Conservation (phyloP, 2,888 invertebrate species). For the Leptothorax acervorum region DNA sequence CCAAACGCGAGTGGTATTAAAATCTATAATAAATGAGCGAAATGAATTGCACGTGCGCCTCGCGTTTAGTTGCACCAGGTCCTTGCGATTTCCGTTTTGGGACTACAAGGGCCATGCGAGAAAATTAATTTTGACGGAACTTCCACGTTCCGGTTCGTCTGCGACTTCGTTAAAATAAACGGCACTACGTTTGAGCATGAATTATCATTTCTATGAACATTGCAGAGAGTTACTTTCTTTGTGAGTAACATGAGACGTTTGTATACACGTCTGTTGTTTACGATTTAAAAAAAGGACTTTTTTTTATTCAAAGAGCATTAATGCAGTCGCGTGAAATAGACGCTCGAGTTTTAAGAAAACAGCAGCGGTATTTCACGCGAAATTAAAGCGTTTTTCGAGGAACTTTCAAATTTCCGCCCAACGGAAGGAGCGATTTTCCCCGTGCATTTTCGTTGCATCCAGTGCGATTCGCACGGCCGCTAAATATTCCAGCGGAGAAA, state of each 20-base stretch:
- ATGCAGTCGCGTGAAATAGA: neutral
- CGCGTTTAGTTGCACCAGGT: slow-evolving; percentile 46
- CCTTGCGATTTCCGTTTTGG: slow-evolving; percentile 52
- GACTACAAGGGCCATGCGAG: slow-evolving; percentile 40
- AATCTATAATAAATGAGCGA: slow-evolving; percentile 73
- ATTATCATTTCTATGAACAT: slow-evolving; percentile 29
- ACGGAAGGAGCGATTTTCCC: slow-evolving; percentile 48
- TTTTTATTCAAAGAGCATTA: neutral
- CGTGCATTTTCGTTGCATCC: slow-evolving; percentile 47
- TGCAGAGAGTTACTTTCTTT: neutral
- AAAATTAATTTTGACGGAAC: slow-evolving; percentile 48
- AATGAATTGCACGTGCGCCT: slow-evolving; percentile 69
- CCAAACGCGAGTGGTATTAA: slow-evolving; percentile 68
- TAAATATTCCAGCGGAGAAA: slow-evolving; percentile 68
- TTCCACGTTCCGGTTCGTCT: slow-evolving; percentile 36
- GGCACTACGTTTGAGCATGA: slow-evolving; percentile 15
- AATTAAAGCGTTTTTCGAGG: slow-evolving; percentile 50
- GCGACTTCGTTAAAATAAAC: slow-evolving; percentile 36
- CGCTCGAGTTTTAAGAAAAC: neutral
- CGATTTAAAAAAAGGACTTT: neutral
- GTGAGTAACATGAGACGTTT: slow-evolving; percentile 1
- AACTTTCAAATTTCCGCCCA: slow-evolving; percentile 37
- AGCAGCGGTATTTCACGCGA: slow-evolving; percentile 5
- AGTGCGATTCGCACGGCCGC: slow-evolving; percentile 36
- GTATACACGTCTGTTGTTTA: neutral